A percentile compares a stretch with the other conserved stretches of the same genome.
Conservation (phyloP, 1,140 invertebrate genomes). For the Nylanderia fulva region DNA sequence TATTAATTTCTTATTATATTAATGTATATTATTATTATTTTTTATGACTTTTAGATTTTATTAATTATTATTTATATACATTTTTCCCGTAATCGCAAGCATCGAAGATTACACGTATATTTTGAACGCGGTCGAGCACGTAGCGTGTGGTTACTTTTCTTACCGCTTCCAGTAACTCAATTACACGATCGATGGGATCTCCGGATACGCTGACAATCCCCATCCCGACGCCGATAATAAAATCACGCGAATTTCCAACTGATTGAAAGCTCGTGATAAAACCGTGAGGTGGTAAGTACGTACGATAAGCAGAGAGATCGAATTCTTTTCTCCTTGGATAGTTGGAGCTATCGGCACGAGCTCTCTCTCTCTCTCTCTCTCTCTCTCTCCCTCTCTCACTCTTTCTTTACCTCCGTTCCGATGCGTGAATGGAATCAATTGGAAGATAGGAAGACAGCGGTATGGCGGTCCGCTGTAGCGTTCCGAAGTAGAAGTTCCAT, state of each 20-base stretch:
- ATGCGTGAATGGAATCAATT: conserved; percentile 72
- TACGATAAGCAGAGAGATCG: conserved; percentile 54
- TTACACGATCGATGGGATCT: conserved; percentile 28
- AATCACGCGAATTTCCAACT: conserved; percentile 32
- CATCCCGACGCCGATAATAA: conserved; percentile 32
- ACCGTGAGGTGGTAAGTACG: conserved; percentile 20
- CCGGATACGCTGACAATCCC: not conserved
- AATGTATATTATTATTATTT: too few species aligned
- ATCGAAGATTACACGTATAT: not conserved
- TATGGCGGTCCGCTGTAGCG: conserved; percentile 34
- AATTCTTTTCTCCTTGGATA: conserved; percentile 42
- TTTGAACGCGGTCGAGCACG: not conserved
- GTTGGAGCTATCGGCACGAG: conserved; percentile 58
- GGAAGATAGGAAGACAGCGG: conserved; percentile 33
- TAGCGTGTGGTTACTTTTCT: not conserved
- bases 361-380: too few species aligned
- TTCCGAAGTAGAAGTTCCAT: conserved; percentile 68
- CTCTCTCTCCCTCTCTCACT: too few species aligned
- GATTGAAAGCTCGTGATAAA: conserved; percentile 54
- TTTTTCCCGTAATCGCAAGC: not conserved
- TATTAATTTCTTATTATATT: not conserved
- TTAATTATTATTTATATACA: not conserved
- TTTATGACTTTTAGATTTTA: conserved; percentile 1
- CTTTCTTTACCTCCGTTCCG: conserved; percentile 2
- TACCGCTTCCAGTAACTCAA: not conserved